phyloP scores from a whole-genome alignment of 2,113 vertebrate species.

The Oxyura jamaicensis region DNA sequence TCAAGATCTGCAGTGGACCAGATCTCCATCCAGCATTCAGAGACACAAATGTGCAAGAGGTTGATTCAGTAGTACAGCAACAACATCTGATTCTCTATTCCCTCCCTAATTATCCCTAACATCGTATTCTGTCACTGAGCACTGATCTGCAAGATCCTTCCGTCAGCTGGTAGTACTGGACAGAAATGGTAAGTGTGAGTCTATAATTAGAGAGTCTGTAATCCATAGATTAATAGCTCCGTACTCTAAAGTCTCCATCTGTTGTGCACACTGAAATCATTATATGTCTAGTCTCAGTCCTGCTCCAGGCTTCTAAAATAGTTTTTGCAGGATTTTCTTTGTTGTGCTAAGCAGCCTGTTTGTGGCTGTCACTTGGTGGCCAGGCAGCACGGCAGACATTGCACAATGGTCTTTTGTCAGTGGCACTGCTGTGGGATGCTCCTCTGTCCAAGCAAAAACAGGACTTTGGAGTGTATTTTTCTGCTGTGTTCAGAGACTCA shows the following conservation, averaged over 20 bases:
- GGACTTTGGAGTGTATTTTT: conserved; percentile 1
- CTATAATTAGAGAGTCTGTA: conserved; percentile 41
- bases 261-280: conserved; percentile 36
- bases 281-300: not conserved
- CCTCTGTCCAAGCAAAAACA: not conserved
- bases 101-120: not conserved
- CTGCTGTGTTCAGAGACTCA: not conserved
- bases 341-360: conserved; percentile 14
- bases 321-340: conserved; percentile 24
- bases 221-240: conserved; percentile 57
- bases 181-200: conserved; percentile 5
- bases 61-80: not conserved
- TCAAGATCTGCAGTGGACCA: not conserved
- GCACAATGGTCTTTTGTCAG: not conserved
- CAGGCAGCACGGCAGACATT: not conserved
- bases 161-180: not conserved
- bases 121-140: not conserved
- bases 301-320: not conserved
- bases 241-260: conserved; percentile 47
- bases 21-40: not conserved
- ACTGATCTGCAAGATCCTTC: not conserved
- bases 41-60: not conserved
- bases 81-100: not conserved
- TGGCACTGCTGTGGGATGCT: not conserved
- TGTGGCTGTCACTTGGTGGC: not conserved